These are phyloP conservation scores for Lagopus leucura DNA, from an alignment of 2,113 vertebrate genomes.

Conservation along the genomic window DNA sequence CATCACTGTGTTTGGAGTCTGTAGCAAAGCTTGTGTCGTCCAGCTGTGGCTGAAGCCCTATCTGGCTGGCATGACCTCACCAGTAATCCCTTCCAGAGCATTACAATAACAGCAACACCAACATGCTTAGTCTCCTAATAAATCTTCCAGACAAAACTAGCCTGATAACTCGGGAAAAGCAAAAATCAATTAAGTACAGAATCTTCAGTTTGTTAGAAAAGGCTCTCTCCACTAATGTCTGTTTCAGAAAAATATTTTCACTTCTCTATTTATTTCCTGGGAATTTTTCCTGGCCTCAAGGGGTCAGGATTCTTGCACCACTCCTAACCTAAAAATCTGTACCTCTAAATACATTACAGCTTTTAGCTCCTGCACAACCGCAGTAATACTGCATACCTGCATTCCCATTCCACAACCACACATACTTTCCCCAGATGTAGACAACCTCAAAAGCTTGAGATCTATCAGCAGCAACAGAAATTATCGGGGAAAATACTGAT, in stretches of 20 bases:
- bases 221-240: not conserved
- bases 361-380: not conserved
- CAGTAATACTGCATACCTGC: not conserved
- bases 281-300: not conserved
- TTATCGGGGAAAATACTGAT: rapidly evolving
- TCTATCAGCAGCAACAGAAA: not conserved
- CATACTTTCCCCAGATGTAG: not conserved
- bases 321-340: not conserved
- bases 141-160: not conserved
- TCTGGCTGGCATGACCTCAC: not conserved
- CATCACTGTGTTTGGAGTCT: not conserved
- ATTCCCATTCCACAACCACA: rapidly evolving
- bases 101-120: not conserved
- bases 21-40: not conserved
- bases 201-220: not conserved
- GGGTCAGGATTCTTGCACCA: not conserved
- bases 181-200: not conserved
- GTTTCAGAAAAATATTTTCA: not conserved
- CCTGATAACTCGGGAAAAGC: rapidly evolving
- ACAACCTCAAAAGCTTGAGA: not conserved
- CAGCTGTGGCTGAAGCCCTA: not conserved
- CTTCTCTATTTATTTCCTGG: rapidly evolving
- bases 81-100: not conserved
- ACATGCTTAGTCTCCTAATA: rapidly evolving
- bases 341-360: rapidly evolving